Evolutionary conservation across 2,797 vertebrate species (phyloP).

Genomic region (Pantherophis vulpinus): DNA sequence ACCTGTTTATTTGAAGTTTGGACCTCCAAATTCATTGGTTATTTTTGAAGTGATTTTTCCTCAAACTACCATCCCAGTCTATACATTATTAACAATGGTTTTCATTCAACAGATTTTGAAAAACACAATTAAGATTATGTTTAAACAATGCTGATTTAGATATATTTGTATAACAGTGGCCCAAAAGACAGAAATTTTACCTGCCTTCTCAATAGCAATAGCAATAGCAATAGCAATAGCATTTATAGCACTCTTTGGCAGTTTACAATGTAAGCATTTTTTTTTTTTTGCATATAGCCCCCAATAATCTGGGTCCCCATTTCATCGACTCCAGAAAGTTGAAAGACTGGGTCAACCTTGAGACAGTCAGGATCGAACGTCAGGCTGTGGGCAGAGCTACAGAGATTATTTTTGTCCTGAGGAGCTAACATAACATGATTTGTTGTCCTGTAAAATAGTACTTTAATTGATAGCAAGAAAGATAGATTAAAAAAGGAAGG

Average conservation of each 20-base stretch:
- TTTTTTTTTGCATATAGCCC: not conserved
- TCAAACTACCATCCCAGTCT: not conserved
- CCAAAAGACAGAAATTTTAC: conserved; percentile 41
- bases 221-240: not conserved
- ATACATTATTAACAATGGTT: not conserved
- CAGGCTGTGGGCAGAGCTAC: not conserved
- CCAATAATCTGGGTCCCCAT: not conserved
- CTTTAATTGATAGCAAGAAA: not conserved
- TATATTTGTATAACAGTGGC: not conserved
- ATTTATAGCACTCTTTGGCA: not conserved
- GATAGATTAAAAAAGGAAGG: conserved; percentile 11
- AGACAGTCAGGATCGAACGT: not conserved
- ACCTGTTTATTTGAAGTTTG: not conserved
- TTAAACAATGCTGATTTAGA: not conserved
- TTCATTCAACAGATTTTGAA: not conserved
- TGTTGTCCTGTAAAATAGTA: not conserved
- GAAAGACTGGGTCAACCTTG: not conserved
- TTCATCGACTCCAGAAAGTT: not conserved
- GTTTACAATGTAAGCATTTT: not conserved
- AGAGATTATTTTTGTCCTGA: not conserved
- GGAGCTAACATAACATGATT: not conserved
- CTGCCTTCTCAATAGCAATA: not conserved
- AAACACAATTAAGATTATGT: not conserved
- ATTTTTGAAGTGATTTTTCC: not conserved
- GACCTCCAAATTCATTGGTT: not conserved